Evolutionary conservation across 2,797 vertebrate genomes (phyloP), one percentile per base, ranked within the genome.

Genomic region (Malurus splendens): DNA sequence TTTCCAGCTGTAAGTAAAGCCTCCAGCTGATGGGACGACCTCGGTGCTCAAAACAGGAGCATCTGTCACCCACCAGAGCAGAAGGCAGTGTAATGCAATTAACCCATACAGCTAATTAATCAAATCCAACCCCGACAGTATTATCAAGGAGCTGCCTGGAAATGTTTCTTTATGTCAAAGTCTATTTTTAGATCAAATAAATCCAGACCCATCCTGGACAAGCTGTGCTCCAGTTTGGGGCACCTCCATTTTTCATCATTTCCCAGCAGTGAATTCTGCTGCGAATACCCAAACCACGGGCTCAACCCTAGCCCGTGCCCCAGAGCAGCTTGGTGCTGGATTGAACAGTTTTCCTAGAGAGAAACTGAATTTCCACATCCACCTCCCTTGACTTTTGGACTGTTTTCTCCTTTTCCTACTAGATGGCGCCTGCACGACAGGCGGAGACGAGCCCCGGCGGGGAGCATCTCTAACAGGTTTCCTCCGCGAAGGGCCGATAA

Each of bases 361-460:
- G 18, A 82, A 77, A 47, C 23, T 4, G 14, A 32, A 8, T 79
- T 85, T 68, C 47, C 22, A 23, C 55, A 39, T 68, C 11, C 51
- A 38, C n/a, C 6, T 18, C 7, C 9, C 30, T 32, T 32, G 17
- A 6, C 18, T 74, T 87, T 59, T 3, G 17, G 66, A 62, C 70
- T 68, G 28, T 93, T 92, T 90, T 86, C 89, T 85, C 52, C 24
- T 94, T 92, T 66, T n/a, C 87, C 93, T 93, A 66, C 94, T 91
- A 95, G 94, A 48, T 92, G 92, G 94, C 93, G 90, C 92, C 68
- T 90, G 87, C 65, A 62, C 1, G 50, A 90, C 90, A 76, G 87
- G 76, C 39, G 1, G 73, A 45, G 65, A 70, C 1, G 5, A 76
- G 51, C 28, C 0, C 56, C 61, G 61, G 55, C 17, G 1, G 2